Base-by-base conservation (phyloP, 2,888 invertebrate genomes). In the Amphipyra tragopoginis region DNA sequence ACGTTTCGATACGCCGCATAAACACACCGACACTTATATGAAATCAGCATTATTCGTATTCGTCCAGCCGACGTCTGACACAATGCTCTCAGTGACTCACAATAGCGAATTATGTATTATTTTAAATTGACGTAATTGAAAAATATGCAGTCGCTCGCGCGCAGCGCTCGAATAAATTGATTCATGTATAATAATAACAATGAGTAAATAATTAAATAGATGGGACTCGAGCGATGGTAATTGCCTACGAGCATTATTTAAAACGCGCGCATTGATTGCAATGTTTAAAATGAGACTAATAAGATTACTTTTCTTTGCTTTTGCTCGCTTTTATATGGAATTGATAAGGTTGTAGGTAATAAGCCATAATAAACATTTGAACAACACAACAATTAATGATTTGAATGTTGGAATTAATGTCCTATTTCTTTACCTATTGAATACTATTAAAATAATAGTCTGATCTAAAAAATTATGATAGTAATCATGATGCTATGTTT, bases 111-210 rank as follows among this genome's bases (percentile, higher is more conserved):
- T 94, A 94, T 93, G 93, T 92, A 94, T 94, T 94, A 94, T 93
- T 94, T 93, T 93, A 93, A 94, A 94, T 94, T 94, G 94, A 93
- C 93, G 91, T 94, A 94, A 94, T 94, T 94, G 94, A 91, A 93
- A 94, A 94, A 94, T 94, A 94, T 93, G 94, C 93, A 93, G 93
- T 83, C 88, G 88, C 88, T 90, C 89, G 93, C 89, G 90, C 87
- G 83, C 86, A 79, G 84, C 81, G 87, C 88, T 87, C 89, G 87
- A 86, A 91, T 91, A 93, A 94, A 94, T 94, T 93, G 94, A 94
- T 94, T 93, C 93, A 92, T 92, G 91, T 92, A 89, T 90, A 86
- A 89, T 90, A 91, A 86, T 88, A 81, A 79, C 90, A 87, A 79
- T 83, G 90, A 89, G 66, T 83, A 86, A 79, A 78, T 75, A 73